Conservation (phyloP, 2,113 vertebrate genomes). For the Eclectus roratus region DNA sequence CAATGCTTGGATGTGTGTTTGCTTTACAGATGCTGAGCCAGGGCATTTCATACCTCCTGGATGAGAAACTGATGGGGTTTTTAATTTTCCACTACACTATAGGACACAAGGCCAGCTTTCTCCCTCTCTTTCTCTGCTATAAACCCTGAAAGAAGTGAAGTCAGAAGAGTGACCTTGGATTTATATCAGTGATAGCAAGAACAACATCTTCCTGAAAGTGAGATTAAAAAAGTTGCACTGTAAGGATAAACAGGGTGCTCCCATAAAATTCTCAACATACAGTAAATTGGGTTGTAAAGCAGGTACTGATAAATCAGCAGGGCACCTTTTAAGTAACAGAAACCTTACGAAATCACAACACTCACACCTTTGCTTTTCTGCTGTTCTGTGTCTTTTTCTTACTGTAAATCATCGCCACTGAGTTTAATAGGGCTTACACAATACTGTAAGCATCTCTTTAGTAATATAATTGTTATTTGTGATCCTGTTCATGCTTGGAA, state of each 20-base stretch:
- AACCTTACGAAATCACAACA: background rate
- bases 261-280: background rate
- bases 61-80: background rate
- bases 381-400: background rate
- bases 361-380: background rate
- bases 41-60: background rate
- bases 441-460: background rate
- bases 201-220: background rate
- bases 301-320: background rate
- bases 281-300: background rate
- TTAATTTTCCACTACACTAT: background rate
- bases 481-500: background rate
- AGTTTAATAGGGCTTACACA: slow-evolving; percentile 44
- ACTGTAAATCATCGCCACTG: slow-evolving; percentile 49
- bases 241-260: background rate
- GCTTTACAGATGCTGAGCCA: background rate
- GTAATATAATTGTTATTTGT: slow-evolving; percentile 24
- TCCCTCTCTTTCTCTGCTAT: background rate
- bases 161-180: background rate
- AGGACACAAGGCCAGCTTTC: background rate
- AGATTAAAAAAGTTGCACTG: background rate
- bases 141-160: background rate
- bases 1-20: accelerated
- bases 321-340: background rate
- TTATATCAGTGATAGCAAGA: background rate